phyloP scores from a whole-genome alignment of 2,888 invertebrate genomes.

The Stratiomys singularior region DNA sequence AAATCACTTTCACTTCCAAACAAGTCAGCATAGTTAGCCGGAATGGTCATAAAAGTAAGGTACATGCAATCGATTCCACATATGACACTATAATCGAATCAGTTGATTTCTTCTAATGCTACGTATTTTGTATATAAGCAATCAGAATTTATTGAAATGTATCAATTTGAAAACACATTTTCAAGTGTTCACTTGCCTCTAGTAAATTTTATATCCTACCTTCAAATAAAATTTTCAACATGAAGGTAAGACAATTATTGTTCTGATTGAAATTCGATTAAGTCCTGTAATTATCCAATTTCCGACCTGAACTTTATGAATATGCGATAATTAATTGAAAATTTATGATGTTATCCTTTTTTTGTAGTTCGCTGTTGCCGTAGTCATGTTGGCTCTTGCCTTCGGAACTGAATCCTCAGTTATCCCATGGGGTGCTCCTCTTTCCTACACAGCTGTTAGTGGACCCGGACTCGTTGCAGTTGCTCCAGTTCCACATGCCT shows the following conservation, averaged over 20 bases:
- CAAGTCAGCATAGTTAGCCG: background rate
- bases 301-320: background rate
- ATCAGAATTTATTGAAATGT: background rate
- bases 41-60: background rate
- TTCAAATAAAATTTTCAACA: constrained; percentile 36
- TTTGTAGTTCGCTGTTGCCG: constrained; percentile 49
- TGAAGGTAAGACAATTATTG: constrained; percentile 25
- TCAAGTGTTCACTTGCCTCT: constrained; percentile 39
- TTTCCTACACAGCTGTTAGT: constrained; percentile 54
- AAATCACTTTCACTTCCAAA: constrained; percentile 39
- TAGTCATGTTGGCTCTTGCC: constrained; percentile 50
- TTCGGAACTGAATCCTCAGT: constrained; percentile 45
- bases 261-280: background rate
- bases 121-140: constrained; percentile 35
- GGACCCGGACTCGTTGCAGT: constrained; percentile 50
- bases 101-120: background rate
- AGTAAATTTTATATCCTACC: constrained; percentile 28
- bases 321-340: background rate
- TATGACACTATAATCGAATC: constrained; percentile 28
- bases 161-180: constrained; percentile 37
- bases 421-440: constrained; percentile 49
- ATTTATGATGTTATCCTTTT: background rate
- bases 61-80: constrained; percentile 36
- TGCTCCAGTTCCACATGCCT: constrained; percentile 35
- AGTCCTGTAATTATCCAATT: background rate